Evolutionary conservation across 2,888 invertebrate genomes (phyloP).

Genomic region (Lithophane ornitopus): DNA sequence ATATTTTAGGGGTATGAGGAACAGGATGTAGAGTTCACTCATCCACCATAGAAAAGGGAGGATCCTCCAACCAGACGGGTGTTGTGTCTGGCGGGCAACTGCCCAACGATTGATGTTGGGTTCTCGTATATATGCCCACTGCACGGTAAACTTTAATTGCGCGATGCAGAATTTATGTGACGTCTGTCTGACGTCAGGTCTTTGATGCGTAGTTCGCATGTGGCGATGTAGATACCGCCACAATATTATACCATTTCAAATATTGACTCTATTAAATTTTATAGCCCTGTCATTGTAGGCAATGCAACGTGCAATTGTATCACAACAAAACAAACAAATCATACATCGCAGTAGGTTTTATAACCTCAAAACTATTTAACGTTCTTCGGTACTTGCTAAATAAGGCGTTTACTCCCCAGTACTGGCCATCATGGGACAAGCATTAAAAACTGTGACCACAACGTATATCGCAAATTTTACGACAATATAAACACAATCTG

Average conservation of each 20-base stretch:
- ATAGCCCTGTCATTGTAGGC: background rate
- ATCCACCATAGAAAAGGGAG: no score
- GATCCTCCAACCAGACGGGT: no score
- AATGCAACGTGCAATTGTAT: constrained; percentile 2
- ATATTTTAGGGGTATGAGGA: no score
- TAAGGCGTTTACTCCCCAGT: constrained; percentile 44
- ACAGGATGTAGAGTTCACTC: no score
- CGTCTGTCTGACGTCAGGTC: no score
- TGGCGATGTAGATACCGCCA: no score
- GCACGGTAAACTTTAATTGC: no score
- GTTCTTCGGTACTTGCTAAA: constrained; percentile 38
- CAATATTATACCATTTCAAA: background rate
- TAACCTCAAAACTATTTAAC: constrained; percentile 45
- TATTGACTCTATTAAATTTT: background rate
- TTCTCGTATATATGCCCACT: no score
- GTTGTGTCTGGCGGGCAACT: no score
- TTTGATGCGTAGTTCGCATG: no score
- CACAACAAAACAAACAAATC: constrained; percentile 32
- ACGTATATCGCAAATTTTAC: constrained; percentile 61
- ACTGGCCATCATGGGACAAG: constrained; percentile 10
- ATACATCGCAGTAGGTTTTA: constrained; percentile 37
- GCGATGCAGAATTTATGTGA: no score
- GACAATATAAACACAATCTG: constrained; percentile 63
- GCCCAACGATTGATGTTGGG: no score
- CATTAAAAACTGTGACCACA: constrained; percentile 53